Evolutionary conservation across 2,797 vertebrate species (phyloP).

Genomic region (Rallus crepitans): DNA sequence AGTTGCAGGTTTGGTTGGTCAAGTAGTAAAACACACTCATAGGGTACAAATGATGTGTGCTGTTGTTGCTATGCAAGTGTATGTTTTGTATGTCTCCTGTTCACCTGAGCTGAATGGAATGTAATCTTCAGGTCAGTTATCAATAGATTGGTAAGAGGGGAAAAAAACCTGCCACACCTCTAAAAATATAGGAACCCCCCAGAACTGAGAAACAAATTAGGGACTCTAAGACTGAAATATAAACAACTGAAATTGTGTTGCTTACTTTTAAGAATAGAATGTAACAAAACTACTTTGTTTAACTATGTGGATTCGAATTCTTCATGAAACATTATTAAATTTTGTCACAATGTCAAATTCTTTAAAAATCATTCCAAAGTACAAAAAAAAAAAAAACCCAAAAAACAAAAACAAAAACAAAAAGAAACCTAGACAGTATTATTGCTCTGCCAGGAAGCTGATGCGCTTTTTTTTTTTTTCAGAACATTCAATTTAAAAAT

Average conservation of each 20-base stretch:
- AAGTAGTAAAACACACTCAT: neutral
- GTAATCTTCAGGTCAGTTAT: neutral
- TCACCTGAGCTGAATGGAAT: neutral
- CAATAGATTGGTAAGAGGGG: neutral
- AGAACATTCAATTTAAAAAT: neutral
- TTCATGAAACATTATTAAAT: neutral
- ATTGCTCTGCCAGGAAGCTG: neutral
- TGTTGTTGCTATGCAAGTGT: neutral
- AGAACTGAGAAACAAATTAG: neutral
- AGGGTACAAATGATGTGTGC: neutral
- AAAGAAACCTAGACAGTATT: neutral
- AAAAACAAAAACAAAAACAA: no score
- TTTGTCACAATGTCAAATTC: neutral
- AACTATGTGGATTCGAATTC: neutral
- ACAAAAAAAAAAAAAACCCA: no score
- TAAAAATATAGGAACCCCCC: neutral
- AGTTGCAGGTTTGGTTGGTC: slow-evolving; percentile 34
- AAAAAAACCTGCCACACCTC: no score
- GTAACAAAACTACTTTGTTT: neutral
- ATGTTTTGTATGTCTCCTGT: neutral
- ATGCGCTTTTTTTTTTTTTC: neutral
- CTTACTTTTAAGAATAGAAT: neutral
- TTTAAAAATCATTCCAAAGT: neutral
- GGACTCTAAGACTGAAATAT: neutral
- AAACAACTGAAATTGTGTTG: neutral